A percentile compares a stretch with the other conserved stretches of the same genome.
phyloP scores from a whole-genome alignment of 2,888 invertebrate genomes.

The Xestobium rufovillosum region DNA sequence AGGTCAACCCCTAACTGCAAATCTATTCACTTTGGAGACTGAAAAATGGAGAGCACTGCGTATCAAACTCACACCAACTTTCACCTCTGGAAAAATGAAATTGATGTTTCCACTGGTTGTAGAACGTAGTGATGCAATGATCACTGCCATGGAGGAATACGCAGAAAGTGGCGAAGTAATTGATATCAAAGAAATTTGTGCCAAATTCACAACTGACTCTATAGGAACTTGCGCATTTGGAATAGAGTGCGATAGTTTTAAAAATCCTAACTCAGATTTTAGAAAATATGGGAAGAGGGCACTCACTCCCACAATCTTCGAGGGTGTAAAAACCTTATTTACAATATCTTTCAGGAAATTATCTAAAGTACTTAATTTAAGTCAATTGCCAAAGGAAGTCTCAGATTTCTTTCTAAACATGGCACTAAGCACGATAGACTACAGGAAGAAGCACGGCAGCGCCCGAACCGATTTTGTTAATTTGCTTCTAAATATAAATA shows the following conservation, averaged over 20 bases:
- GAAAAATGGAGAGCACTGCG: conserved; percentile 54
- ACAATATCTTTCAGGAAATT: conserved; percentile 16
- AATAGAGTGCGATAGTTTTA: conserved; percentile 50
- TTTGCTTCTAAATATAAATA: conserved; percentile 31
- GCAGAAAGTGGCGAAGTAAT: conserved; percentile 20
- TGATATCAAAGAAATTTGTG: conserved; percentile 43
- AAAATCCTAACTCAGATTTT: conserved; percentile 47
- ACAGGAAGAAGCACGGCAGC: conserved; percentile 24
- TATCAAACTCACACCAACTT: too few relatives aligned
- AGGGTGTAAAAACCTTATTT: conserved; percentile 10
- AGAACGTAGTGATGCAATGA: conserved; percentile 46
- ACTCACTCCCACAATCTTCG: conserved; percentile 7
- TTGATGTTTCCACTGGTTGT: conserved; percentile 53
- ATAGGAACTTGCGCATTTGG: conserved; percentile 54
- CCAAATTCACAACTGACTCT: conserved; percentile 51
- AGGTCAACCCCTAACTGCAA: conserved; percentile 49
- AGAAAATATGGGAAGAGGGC: conserved; percentile 22
- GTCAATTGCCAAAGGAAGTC: conserved; percentile 23
- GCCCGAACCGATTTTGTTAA: conserved; percentile 38
- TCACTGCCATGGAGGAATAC: conserved; percentile 37
- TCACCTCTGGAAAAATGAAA: conserved; percentile 57
- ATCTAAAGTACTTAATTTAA: conserved; percentile 15
- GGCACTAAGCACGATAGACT: conserved; percentile 26
- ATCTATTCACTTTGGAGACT: conserved; percentile 49
- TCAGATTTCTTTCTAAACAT: conserved; percentile 27